Percentiles rank a stretch among this genome's conserved stretches.
phyloP scores from a whole-genome alignment of 2,888 invertebrate species.

The Thymelicus lineola region DNA sequence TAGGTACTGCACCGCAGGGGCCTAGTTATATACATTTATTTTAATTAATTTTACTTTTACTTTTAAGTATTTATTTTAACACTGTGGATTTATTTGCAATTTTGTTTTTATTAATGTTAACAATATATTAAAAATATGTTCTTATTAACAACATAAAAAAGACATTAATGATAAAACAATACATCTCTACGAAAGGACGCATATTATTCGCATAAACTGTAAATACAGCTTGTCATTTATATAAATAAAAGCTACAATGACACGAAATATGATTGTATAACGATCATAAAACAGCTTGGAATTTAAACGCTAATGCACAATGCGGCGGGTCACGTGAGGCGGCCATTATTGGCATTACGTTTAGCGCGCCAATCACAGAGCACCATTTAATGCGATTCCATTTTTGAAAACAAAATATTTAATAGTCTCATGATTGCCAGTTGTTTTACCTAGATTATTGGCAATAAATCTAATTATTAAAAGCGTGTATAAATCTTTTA shows the following conservation, averaged over 20 bases:
- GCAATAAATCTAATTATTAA: too few relatives aligned
- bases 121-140: too few relatives aligned
- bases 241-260: conserved; percentile 29
- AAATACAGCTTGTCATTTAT: not conserved
- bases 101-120: too few relatives aligned
- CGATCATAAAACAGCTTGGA: conserved; percentile 20
- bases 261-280: conserved; percentile 29
- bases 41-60: too few relatives aligned
- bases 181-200: not conserved
- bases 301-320: conserved; percentile 54
- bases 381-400: conserved; percentile 74
- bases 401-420: conserved; percentile 69
- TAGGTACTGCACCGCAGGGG: too few relatives aligned
- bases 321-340: conserved; percentile 83
- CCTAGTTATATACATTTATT: too few relatives aligned
- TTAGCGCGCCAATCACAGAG: conserved; percentile 71
- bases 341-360: conserved; percentile 81
- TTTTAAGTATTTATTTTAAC: too few relatives aligned
- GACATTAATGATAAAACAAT: too few relatives aligned
- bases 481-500: too few relatives aligned
- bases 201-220: not conserved
- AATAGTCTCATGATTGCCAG: conserved; percentile 51
- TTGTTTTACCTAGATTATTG: conserved; percentile 13
- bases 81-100: too few relatives aligned
- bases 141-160: too few relatives aligned